Base-by-base conservation (phyloP, 2,797 vertebrate genomes). In the Sebastes oblongus region DNA sequence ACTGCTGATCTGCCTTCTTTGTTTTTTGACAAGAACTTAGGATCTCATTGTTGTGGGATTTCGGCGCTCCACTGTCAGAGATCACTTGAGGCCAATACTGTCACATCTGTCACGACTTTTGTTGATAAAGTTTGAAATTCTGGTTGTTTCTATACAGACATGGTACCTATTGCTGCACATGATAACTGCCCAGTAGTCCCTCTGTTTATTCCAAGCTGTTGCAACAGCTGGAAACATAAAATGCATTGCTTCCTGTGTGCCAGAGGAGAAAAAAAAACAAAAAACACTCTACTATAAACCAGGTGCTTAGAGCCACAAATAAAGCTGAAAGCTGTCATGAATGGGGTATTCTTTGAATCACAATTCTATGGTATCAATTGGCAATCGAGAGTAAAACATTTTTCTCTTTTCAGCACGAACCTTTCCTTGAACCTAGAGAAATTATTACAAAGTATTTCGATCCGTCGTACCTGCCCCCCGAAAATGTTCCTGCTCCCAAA, bases 151-250 rank as follows among this genome's bases (percentile, higher is more conserved):
- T 69, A 20, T 66, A 64, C 74, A 69, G 77, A 76, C 50, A 34
- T 14, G 30, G 46, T 30, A 67, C 77, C 66, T 71, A 58, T 71
- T 20, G 5, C 70, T 78, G 72, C 60, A 71, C 82, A 66, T 75
- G 67, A 82, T 81, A 86, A 87, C 78, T 77, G 74, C 66, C 65
- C 81, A 5, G 74, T 80, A 4, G 74, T 80, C 73, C 64, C 68
- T 75, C 77, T 80, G 79, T 87, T 90, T 87, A 82, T 81, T 80
- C 72, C 89, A 91, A 87, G 85, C 92, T 93, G 89, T 81, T 77
- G 76, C 39, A 83, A 87, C 89, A 91, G 78, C 86, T 92, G 87
- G 77, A 91, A 84, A 81, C 72, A 84, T 86, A 81, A 87, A 88
- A 84, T 42, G 76, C 73, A 82, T 84, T 55, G 69, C 24, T 73